These are phyloP conservation scores for Sternarchorhynchus goeldii DNA, from an alignment of 2,797 vertebrate genomes.

Conservation along the genomic window DNA sequence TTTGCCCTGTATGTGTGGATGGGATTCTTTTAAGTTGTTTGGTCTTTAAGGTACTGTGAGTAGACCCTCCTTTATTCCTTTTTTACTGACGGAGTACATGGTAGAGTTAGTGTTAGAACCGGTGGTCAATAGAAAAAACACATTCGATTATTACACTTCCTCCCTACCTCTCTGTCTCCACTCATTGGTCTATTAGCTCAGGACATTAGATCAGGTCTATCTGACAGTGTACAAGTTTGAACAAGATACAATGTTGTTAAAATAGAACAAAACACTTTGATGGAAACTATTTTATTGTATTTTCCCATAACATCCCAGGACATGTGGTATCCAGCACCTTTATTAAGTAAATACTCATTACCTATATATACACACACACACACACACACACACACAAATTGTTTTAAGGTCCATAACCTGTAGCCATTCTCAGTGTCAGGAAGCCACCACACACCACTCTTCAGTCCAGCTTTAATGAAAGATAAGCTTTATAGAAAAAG, in stretches of 20 bases:
- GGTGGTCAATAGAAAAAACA: neutral
- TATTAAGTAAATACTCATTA: neutral
- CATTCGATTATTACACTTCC: neutral
- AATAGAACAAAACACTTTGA: neutral
- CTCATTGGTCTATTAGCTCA: neutral
- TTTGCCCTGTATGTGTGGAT: constrained; percentile 2
- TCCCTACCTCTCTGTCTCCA: neutral
- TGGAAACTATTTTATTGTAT: constrained; percentile 3
- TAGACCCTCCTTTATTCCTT: constrained; percentile 31
- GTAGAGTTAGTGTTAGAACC: neutral
- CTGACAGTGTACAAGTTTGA: no score
- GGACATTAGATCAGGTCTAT: neutral
- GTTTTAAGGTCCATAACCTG: neutral
- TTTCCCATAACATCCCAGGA: neutral
- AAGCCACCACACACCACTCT: neutral
- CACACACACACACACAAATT: no score
- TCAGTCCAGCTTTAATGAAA: no score
- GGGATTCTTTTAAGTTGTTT: constrained; percentile 32
- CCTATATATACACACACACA: no score
- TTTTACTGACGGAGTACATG: constrained; percentile 21
- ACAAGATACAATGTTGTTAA: no score
- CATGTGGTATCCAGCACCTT: neutral
- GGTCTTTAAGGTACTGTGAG: neutral
- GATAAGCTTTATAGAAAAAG: no score
- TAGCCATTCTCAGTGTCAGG: neutral